phyloP scores from a whole-genome alignment of 2,797 vertebrate species.

The Geotrypetes seraphini region DNA sequence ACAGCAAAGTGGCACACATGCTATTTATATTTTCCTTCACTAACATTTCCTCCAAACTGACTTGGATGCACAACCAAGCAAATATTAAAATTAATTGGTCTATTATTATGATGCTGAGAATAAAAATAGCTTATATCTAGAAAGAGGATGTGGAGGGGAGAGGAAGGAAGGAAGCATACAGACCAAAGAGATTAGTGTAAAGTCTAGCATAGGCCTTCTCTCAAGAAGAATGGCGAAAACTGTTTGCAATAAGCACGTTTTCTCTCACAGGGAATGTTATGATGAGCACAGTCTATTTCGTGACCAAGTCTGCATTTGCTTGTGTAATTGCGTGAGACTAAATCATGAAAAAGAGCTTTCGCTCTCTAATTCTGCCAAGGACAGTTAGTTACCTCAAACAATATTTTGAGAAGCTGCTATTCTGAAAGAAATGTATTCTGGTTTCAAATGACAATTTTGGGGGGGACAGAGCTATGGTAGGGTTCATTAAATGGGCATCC shows the following conservation, averaged over 20 bases:
- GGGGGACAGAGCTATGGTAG: slow-evolving; percentile 26
- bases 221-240: slow-evolving; percentile 4
- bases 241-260: too few species aligned
- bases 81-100: slow-evolving; percentile 40
- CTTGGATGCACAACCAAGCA: slow-evolving; percentile 27
- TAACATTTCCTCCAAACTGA: slow-evolving; percentile 27
- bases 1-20: slow-evolving; percentile 29
- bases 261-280: background rate
- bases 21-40: slow-evolving; percentile 30
- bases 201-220: background rate
- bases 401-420: slow-evolving; percentile 16
- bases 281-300: slow-evolving; percentile 29
- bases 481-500: slow-evolving; percentile 30
- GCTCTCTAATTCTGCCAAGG: slow-evolving; percentile 5
- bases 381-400: slow-evolving; percentile 11
- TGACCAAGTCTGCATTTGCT: slow-evolving; percentile 18
- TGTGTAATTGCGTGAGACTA: slow-evolving; percentile 28
- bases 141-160: slow-evolving; percentile 5
- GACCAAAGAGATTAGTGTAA: too few species aligned
- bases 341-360: slow-evolving; percentile 15
- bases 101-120: slow-evolving; percentile 29
- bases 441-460: slow-evolving; percentile 34
- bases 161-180: too few species aligned
- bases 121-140: slow-evolving; percentile 6
- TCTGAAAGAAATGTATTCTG: slow-evolving; percentile 26